phyloP scores from a whole-genome alignment of 2,797 vertebrate species.

The Sandelia bainsii region DNA sequence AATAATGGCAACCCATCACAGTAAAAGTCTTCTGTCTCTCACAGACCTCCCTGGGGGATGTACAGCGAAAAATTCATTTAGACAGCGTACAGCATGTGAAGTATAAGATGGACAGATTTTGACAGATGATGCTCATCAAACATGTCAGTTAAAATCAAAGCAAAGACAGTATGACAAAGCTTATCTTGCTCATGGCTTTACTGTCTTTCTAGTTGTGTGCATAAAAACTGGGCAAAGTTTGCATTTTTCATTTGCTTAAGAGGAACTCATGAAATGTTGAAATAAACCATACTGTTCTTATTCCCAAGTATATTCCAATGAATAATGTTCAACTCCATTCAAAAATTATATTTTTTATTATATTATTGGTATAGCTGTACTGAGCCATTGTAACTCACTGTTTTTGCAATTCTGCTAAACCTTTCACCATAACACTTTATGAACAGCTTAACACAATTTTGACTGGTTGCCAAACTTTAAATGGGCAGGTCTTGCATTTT shows the following conservation, averaged over 20 bases:
- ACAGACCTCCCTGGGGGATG: neutral
- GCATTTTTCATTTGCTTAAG: neutral
- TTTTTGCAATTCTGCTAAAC: too few species aligned
- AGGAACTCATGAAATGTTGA: neutral
- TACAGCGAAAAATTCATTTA: conserved; percentile 2
- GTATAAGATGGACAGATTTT: conserved; percentile 18
- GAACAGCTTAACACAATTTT: too few species aligned
- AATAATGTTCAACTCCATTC: neutral
- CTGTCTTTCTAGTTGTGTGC: neutral
- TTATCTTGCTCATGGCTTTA: neutral
- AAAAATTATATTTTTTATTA: too few species aligned
- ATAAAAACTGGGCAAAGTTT: neutral
- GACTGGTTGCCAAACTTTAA: too few species aligned
- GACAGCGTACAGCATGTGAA: conserved; percentile 15
- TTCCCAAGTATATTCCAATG: neutral
- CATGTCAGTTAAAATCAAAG: conserved; percentile 12
- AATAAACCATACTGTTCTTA: neutral
- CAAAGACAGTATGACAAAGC: conserved; percentile 7
- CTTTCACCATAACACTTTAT: too few species aligned
- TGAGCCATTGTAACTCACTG: too few species aligned
- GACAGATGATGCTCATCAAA: conserved; percentile 38
- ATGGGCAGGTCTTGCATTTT: too few species aligned
- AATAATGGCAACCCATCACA: conserved; percentile 34
- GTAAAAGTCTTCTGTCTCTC: conserved; percentile 18
- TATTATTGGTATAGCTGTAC: too few species aligned